Base-by-base conservation (phyloP, 2,113 vertebrate genomes). In the Bufo bufo region DNA sequence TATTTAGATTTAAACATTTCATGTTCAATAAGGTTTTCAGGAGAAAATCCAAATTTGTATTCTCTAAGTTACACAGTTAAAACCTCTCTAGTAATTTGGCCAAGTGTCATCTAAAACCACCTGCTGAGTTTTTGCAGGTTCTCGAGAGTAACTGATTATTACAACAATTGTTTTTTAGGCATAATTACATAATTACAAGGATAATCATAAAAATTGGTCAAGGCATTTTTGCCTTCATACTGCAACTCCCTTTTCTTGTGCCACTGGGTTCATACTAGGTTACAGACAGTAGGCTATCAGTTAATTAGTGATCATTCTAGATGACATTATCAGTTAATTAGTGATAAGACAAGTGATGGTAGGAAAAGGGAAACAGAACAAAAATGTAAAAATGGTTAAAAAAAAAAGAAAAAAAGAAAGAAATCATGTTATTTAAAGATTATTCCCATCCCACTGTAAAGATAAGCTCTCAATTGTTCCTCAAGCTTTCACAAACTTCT, bases 241-340 rank as follows among this genome's bases (percentile, higher is more conserved):
- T 72, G 43, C 47, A 45, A 74, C 43, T 17, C n/a, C 43, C 7
- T 47, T 10, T 8, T 7, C 69, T 72, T 14, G 3, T 47, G 71
- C 17, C 14, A 13, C 13, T 11, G 4, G 43, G 71, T 6, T 74
- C 23, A 17, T 74, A 72, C 69, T 14, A 14, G 69, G 33, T 13
- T 14, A 45, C 69, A 45, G 33, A 16, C 69, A 45, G 69, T 33
- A 43, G 12, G 12, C 33, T 74, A 45, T 74, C 71, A 47, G 71
- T 74, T 74, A 16, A 74, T 74, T 45, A 43, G 69, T 72, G 69
- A 72, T 14, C 33, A 45, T 72, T 72, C n/a, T 69, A 20, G 69
- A 72, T 33, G n/a, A 45, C 33, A 45, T 33, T 72, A 72, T 72
- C 69, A 45, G 69, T 72, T 72, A 45, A 72, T 72, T 72, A 72